These are phyloP conservation scores for Rutilus rutilus DNA, from an alignment of 2,113 vertebrate genomes.

Conservation along the genomic window DNA sequence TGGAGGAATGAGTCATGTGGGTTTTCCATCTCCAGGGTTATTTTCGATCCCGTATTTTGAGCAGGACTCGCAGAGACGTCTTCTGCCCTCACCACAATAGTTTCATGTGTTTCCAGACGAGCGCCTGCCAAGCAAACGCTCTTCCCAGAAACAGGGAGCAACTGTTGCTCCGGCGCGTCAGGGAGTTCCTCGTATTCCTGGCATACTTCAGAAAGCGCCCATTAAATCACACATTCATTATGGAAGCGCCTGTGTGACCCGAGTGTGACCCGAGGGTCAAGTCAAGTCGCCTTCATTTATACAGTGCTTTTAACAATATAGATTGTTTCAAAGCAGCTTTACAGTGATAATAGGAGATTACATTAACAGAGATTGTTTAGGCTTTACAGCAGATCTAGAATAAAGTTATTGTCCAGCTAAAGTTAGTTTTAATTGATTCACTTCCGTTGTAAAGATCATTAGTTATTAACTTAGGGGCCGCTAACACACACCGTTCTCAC, in stretches of 20 bases:
- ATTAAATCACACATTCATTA: background rate
- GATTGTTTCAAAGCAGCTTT: too few relatives aligned
- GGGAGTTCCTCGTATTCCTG: conserved; percentile 30
- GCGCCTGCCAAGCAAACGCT: conserved; percentile 47
- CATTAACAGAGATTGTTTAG: too few relatives aligned
- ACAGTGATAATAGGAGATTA: too few relatives aligned
- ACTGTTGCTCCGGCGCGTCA: conserved; percentile 20
- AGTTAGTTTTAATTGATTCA: too few relatives aligned
- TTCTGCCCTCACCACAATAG: conserved; percentile 48
- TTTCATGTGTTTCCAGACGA: conserved; percentile 62
- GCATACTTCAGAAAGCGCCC: background rate
- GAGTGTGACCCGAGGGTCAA: too few relatives aligned
- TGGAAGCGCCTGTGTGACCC: background rate
- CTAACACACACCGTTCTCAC: too few relatives aligned
- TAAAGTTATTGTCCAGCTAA: too few relatives aligned
- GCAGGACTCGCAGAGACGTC: conserved; percentile 45
- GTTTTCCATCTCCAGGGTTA: conserved; percentile 63
- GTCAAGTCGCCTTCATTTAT: too few relatives aligned
- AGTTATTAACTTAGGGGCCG: too few relatives aligned
- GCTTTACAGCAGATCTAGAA: too few relatives aligned
- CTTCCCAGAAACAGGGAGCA: conserved; percentile 50
- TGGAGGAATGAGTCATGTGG: conserved; percentile 68
- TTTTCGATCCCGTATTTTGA: conserved; percentile 63
- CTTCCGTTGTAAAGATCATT: too few relatives aligned
- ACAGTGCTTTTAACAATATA: too few relatives aligned